phyloP scores from a whole-genome alignment of 2,797 vertebrate genomes.

The Falco cherrug region DNA sequence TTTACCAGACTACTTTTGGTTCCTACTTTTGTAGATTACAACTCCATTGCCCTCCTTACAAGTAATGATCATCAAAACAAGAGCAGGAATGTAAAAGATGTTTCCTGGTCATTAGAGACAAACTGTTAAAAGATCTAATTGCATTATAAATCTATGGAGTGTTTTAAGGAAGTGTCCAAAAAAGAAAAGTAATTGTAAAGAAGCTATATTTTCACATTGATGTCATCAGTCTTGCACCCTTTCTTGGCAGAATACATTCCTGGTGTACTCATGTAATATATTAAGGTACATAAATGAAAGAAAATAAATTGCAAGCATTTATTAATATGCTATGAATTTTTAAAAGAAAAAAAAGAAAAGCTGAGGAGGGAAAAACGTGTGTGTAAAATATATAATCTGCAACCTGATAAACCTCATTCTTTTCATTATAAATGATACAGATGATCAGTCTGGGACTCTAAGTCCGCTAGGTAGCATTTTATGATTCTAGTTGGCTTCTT shows the following conservation, averaged over 20 bases:
- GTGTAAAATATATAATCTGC: neutral
- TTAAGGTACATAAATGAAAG: neutral
- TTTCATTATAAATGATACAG: neutral
- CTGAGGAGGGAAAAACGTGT: neutral
- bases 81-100: neutral
- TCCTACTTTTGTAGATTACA: neutral
- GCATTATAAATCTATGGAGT: neutral
- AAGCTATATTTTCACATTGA: neutral
- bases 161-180: neutral
- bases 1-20: neutral
- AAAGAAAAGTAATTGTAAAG: neutral
- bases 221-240: neutral
- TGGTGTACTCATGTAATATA: neutral
- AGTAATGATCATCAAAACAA: neutral
- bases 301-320: neutral
- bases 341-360: neutral
- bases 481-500: neutral
- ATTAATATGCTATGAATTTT: neutral
- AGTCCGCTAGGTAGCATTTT: neutral
- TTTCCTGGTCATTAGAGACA: neutral
- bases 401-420: neutral
- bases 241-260: neutral
- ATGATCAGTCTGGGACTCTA: neutral
- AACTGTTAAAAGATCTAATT: neutral
- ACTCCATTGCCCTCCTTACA: neutral